Base-by-base conservation (phyloP, 1,140 invertebrate species). In the Centruroides sculpturatus region DNA sequence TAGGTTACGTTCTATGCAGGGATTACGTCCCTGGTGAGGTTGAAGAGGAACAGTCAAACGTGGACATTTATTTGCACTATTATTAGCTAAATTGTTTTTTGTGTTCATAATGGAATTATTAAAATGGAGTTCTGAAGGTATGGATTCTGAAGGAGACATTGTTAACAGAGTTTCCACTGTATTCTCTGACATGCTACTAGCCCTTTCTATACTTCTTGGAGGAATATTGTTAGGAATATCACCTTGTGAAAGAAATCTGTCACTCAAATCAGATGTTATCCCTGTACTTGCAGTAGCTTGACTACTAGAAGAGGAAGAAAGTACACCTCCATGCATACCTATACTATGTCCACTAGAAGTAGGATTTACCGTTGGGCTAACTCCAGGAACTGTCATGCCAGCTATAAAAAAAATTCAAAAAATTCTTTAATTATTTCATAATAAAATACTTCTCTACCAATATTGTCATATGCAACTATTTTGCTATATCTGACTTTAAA, bases 11-110 rank as follows among this genome's bases (percentile, higher is more conserved):
- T 92, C 89, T 68, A 89, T 79, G 66, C 87, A 92, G 1, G 89
- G 87, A 78, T 95, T 94, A 10, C 89, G 76, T 4, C 89, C 90
- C 71, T 92, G 89, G 72, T 90, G 84, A 2, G 87, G 86, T 66
- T 89, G 87, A 36, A 89, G 50, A 35, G 67, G 65, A 34, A 66
- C 67, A 48, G 77, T 71, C 54, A 73, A 56, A 55, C 69, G 66
- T 68, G 75, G 36, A 67, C 65, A 7, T 69, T 52, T 46, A 23
- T 55, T 35, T 8, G 60, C 34, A n/a, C 60, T 56, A 12, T 64
- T 56, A 35, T 66, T 64, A 9, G 47, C 59, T 13, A 52, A 48
- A 23, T 59, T 59, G 23, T 65, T 66, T 55, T 67, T 66, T 6
- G 65, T 56, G 35, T 68, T 69, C 51, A 58, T 64, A 60, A 55